A percentile compares a stretch with the other conserved stretches of the same genome.
Evolutionary conservation across 2,113 vertebrate species (phyloP).

Genomic region (Toxotes chatareus): DNA sequence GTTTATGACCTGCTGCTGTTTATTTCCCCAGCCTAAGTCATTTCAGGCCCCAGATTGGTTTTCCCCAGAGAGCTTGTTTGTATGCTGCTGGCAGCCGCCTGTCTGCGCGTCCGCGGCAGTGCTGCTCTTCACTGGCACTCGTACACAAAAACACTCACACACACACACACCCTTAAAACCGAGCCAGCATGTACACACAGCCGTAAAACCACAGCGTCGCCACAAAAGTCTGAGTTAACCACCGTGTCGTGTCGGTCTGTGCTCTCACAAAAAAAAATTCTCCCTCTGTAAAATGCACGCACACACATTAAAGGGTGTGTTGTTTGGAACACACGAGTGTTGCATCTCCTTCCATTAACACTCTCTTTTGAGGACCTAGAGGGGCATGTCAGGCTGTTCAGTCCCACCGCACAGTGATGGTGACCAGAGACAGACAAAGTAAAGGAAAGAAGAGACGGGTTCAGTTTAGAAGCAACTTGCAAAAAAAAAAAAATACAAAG

Average conservation of each 20-base stretch:
- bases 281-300: neutral
- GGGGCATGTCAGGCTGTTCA: neutral
- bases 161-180: neutral
- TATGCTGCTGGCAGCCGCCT: constrained; percentile 66
- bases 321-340: neutral
- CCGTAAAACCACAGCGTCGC: constrained; percentile 31
- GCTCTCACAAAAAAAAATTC: neutral
- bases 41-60: constrained; percentile 70
- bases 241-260: constrained; percentile 20
- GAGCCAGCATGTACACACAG: constrained; percentile 9
- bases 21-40: constrained; percentile 64
- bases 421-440: neutral
- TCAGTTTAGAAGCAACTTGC: neutral
- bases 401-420: neutral
- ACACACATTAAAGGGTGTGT: constrained; percentile 1
- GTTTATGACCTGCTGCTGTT: constrained; percentile 74
- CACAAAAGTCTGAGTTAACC: constrained; percentile 39
- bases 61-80: constrained; percentile 70
- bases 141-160: neutral
- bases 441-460: neutral
- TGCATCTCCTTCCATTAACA: constrained; percentile 30
- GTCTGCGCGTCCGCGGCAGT: constrained; percentile 33
- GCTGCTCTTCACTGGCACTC: constrained; percentile 22
- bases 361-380: neutral
- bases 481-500: neutral